Base-by-base conservation (phyloP, 2,797 vertebrate genomes). In the Rhinogobio ventralis region DNA sequence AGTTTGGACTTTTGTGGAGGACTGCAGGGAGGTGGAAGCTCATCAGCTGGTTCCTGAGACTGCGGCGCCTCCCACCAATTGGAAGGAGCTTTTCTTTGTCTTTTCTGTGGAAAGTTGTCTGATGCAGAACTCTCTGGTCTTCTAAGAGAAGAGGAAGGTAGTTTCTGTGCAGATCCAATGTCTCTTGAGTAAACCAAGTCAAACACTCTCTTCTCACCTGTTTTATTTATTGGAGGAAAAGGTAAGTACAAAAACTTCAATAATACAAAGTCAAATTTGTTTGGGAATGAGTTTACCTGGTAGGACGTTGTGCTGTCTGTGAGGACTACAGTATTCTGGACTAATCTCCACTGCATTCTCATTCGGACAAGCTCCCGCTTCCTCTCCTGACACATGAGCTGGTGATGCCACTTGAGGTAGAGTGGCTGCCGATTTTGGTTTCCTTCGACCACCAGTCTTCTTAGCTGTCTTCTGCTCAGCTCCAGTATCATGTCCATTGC, bases 151-250 rank as follows among this genome's bases (percentile, higher is more conserved):
- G 66, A 67, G 25, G 75, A 46, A 72, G 64, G 55, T 55, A 30
- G 14, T 77, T 87, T 89, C 66, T 85, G 62, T 72, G 83, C 78
- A 72, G 89, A 84, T 69, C 36, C 78, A 79, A 13, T 20, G 17
- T 84, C 79, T 13, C 25, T 25, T 28, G 84, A 45, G 82, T 93
- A 92, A 0, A 89, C 86, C 45, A 25, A 88, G 20, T 88, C 89
- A 87, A 93, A 93, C 20, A 89, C 7, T 71, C 68, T 74, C 57
- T 86, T 76, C 14, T 75, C 42, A 33, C 90, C 95, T 95, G 91
- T 78, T 81, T 89, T 33, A 30, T 45, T 69, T 46, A 77, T 23
- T 14, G 5, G 17, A 51, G 45, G 1, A 71, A 80, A 53, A 7
- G 2, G 2, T 53, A 55, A 51, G 57, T 42, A 30, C 5, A 72